Evolutionary conservation across 2,888 invertebrate species (phyloP), one percentile per base, ranked within the genome.

Genomic region (Nomada goodeniana): DNA sequence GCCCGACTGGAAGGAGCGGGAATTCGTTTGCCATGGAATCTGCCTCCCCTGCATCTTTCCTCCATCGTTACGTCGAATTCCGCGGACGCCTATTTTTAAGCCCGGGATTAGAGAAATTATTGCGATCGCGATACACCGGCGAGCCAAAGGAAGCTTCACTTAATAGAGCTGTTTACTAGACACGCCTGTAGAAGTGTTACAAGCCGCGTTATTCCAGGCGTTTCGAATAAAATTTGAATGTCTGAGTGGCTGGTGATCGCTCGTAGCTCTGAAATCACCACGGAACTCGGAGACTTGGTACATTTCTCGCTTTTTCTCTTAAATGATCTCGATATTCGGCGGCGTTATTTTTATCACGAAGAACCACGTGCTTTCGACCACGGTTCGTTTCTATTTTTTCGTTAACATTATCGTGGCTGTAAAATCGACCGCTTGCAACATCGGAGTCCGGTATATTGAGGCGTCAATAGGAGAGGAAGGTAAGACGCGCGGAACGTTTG

Each of bases 21-120:
- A 18, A 57, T 26, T 60, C 61, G 15, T 57, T 65, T 70, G 65
- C 53, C 63, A 7, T 53, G 52, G 55, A 60, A 74, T 60, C 29
- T 60, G 26, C 18, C 50, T 5, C 5, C 23, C 47, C 44, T 36
- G 9, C 50, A 36, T 36, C 36, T 10, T 13, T 29, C 15, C 36
- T 53, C 20, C 5, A 2, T 23, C 7, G 5, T 3, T 2, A 0
- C 26, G 15, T 60, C 15, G 20, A 11, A 18, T 23, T 26, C 15
- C 3, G 11, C 1, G 20, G 7, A 26, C 9, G 18, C 2, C 15
- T 47, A 15, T 13, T 20, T 0, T 47, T 44, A 23, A 47, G 23
- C 29, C 11, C 11, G 26, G 26, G 11, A 29, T 65, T 29, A 18
- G 18, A 23, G 9, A 42, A 68, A 57, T 68, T 20, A 18, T 23